phyloP scores from a whole-genome alignment of 2,113 vertebrate species.

The Mirounga angustirostris region DNA sequence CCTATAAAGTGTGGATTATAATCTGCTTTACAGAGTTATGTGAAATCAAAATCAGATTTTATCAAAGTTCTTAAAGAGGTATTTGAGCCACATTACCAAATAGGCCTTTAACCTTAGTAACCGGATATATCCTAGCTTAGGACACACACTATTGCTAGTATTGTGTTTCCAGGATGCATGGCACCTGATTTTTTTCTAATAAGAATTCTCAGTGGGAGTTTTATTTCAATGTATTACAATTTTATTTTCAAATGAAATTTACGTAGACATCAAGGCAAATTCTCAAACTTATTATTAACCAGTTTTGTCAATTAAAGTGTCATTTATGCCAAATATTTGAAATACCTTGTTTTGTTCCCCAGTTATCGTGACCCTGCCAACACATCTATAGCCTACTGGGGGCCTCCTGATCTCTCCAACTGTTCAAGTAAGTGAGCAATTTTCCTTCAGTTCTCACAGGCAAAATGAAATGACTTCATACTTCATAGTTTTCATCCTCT shows the following conservation, averaged over 20 bases:
- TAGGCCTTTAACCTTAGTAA: neutral
- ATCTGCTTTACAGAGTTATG: neutral
- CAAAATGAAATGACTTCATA: neutral
- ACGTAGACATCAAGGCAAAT: neutral
- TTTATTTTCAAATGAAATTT: constrained; percentile 45
- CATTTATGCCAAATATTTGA: neutral
- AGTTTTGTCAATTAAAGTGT: neutral
- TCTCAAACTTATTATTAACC: neutral
- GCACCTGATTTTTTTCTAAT: neutral
- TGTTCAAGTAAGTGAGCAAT: constrained; percentile 89
- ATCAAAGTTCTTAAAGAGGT: neutral
- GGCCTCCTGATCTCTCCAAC: constrained; percentile 88
- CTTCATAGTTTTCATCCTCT: neutral
- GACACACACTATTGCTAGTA: neutral
- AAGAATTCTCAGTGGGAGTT: neutral
- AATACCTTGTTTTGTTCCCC: constrained; percentile 62
- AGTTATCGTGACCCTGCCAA: constrained; percentile 88
- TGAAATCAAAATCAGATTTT: constrained; percentile 57
- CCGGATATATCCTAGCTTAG: neutral
- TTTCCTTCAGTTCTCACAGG: constrained; percentile 39
- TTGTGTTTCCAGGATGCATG: neutral
- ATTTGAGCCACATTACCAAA: neutral
- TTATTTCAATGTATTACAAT: constrained; percentile 21
- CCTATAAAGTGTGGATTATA: neutral
- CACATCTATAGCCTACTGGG: constrained; percentile 88